phyloP scores from a whole-genome alignment of 2,888 invertebrate species.

The Netelia virgata region DNA sequence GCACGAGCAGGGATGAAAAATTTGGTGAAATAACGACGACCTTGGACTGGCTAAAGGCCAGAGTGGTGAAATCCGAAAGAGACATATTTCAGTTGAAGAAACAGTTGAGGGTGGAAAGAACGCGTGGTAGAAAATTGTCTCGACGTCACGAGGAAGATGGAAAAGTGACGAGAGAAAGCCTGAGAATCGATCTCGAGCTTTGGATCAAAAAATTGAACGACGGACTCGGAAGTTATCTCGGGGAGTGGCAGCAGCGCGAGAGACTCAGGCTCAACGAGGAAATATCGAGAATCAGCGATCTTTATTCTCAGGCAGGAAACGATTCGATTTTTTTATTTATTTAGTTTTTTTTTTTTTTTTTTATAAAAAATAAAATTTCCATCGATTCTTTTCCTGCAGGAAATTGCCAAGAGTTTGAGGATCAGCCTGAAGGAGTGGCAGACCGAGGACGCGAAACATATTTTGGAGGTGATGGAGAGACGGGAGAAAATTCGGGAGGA shows the following conservation, averaged over 20 bases:
- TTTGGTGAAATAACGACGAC: conserved; percentile 57
- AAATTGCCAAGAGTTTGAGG: conserved; percentile 66
- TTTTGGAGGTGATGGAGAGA: conserved; percentile 59
- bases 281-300: conserved; percentile 65
- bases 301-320: conserved; percentile 69
- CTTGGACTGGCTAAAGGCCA: conserved; percentile 69
- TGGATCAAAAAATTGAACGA: conserved; percentile 66
- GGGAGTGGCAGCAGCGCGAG: conserved; percentile 65
- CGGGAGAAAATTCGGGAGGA: conserved; percentile 63
- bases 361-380: no score
- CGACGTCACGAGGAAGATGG: conserved; percentile 65
- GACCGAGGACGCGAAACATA: conserved; percentile 65
- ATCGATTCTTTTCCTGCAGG: conserved; percentile 44
- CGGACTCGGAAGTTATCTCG: conserved; percentile 59
- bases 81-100: conserved; percentile 69
- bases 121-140: conserved; percentile 46
- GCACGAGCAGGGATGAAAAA: conserved; percentile 24
- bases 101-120: conserved; percentile 64
- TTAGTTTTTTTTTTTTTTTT: no score
- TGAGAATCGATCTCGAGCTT: conserved; percentile 61
- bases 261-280: conserved; percentile 67
- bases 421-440: conserved; percentile 68
- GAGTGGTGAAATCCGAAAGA: conserved; percentile 67
- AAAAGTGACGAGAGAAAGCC: conserved; percentile 47
- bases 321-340: no score